Base-by-base conservation (phyloP, 1,140 invertebrate genomes). In the Tetragonula clypearis region DNA sequence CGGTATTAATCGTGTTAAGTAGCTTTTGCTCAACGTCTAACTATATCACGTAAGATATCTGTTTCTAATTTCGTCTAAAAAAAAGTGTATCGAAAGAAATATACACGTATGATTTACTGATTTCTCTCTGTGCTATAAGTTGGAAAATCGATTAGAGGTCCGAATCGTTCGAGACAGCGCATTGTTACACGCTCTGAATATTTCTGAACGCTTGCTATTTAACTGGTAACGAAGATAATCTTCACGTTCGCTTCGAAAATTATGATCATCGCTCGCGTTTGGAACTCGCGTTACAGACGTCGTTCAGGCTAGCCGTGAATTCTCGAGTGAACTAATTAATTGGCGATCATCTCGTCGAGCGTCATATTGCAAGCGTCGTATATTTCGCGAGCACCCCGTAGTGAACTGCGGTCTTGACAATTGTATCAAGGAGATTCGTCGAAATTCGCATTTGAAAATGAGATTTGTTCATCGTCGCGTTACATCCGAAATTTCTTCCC, bases 21-120 rank as follows among this genome's bases (percentile, higher is more conserved):
- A 53, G 14, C 14, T 8, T 81, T 81, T 81, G 79, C 68, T 80
- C 69, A 81, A 81, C 15, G 21, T 41, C 21, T 23, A 55, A 55
- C 35, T 49, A 71, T 30, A 1, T 72, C 49, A 30, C 17, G 12
- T 81, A 73, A 73, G 55, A 21, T 62, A 26, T 73, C 6, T 53
- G 49, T 72, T 49, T 80, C 30, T 56, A 62, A 62, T 73, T 81
- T 30, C n/a, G 8, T 19, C 4, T 19, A 41, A 41, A n/a, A n/a
- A n/a, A n/a, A n/a, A 35, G 12, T 68, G 9, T n/a, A 11, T 58
- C 8, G 21, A 79, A 15, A 23, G 12, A 3, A 5, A 14, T 66
- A 49, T 49, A 3, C 5, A 14, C 53, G 8, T 49, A 49, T 49
- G 21, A 75, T 73, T 73, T 73, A 41, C 53, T 53, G 21, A 14